Evolutionary conservation across 1,140 invertebrate species (phyloP).

Genomic region (Colletes gigas): DNA sequence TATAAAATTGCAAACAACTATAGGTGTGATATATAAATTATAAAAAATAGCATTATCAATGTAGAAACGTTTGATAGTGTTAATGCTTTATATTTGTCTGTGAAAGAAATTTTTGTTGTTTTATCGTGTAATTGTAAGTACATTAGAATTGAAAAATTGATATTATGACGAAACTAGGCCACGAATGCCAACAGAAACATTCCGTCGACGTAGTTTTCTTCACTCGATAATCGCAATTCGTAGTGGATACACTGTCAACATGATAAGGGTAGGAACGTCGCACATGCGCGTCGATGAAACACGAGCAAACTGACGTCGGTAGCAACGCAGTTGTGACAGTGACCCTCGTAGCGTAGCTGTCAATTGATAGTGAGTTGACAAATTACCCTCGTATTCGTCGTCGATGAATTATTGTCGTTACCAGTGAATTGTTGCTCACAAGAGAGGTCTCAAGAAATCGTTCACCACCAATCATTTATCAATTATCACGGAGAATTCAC

Average conservation of each 20-base stretch:
- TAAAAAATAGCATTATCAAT: too few relatives aligned
- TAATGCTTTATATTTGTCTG: not conserved
- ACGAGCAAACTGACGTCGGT: conserved; percentile 26
- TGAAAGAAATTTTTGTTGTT: not conserved
- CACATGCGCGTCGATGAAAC: conserved; percentile 50
- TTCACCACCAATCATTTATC: not conserved
- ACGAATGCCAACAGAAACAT: not conserved
- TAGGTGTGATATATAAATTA: too few relatives aligned
- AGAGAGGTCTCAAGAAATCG: not conserved
- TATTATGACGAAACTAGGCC: not conserved
- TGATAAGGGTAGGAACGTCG: conserved; percentile 47
- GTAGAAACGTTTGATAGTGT: too few relatives aligned
- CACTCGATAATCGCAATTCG: not conserved
- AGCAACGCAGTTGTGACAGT: conserved; percentile 69
- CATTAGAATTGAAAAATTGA: not conserved
- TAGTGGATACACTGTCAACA: conserved; percentile 15
- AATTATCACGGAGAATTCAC: not conserved
- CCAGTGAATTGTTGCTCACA: not conserved
- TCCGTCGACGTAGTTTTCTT: not conserved
- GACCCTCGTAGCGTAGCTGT: conserved; percentile 54
- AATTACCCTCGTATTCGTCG: not conserved
- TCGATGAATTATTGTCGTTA: not conserved
- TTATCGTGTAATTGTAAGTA: too few relatives aligned
- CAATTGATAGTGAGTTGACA: not conserved
- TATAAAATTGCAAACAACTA: too few relatives aligned